Evolutionary conservation across 2,888 invertebrate species (phyloP).

Genomic region (Agrilus cyanescens): DNA sequence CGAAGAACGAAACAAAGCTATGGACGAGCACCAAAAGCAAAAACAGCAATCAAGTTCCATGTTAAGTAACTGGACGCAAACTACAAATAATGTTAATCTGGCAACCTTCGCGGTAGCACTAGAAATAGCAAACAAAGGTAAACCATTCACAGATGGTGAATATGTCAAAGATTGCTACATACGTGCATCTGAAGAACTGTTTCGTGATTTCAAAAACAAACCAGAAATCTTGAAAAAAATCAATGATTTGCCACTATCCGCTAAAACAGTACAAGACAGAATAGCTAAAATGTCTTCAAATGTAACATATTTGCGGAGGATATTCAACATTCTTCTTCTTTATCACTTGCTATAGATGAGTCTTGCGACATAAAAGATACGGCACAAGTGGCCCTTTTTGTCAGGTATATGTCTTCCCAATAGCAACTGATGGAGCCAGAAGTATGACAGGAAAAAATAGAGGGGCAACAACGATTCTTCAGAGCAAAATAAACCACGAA

Average conservation of each 20-base stretch:
- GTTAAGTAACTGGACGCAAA: slow-evolving; percentile 16
- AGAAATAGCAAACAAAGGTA: slow-evolving; percentile 13
- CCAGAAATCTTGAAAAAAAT: slow-evolving; percentile 12
- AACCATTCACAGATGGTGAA: slow-evolving; percentile 14
- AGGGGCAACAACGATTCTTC: slow-evolving; percentile 16
- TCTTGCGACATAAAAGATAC: slow-evolving; percentile 19
- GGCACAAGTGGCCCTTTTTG: slow-evolving; percentile 16
- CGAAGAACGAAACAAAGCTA: slow-evolving; percentile 15
- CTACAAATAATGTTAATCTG: slow-evolving; percentile 13
- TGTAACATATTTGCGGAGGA: slow-evolving; percentile 16
- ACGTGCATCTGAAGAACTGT: slow-evolving; percentile 16
- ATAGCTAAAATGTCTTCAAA: slow-evolving; percentile 16
- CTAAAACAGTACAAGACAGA: slow-evolving; percentile 13
- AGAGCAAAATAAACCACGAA: slow-evolving; percentile 19
- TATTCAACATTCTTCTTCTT: slow-evolving; percentile 17
- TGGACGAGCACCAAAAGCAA: slow-evolving; percentile 15
- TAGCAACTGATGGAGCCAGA: slow-evolving; percentile 18
- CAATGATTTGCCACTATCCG: slow-evolving; percentile 5
- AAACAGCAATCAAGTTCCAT: slow-evolving; percentile 17
- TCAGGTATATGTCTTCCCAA: slow-evolving; percentile 7
- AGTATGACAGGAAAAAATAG: slow-evolving; percentile 18
- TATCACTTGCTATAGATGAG: slow-evolving; percentile 17
- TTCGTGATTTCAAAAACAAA: slow-evolving; percentile 20
- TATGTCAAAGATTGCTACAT: slow-evolving; percentile 16
- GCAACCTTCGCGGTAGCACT: slow-evolving; percentile 7